Evolutionary conservation across 30 jellyfish, hydroid and myxozoan species (phyloP).

Genomic region (Cassiopea xamachana): DNA sequence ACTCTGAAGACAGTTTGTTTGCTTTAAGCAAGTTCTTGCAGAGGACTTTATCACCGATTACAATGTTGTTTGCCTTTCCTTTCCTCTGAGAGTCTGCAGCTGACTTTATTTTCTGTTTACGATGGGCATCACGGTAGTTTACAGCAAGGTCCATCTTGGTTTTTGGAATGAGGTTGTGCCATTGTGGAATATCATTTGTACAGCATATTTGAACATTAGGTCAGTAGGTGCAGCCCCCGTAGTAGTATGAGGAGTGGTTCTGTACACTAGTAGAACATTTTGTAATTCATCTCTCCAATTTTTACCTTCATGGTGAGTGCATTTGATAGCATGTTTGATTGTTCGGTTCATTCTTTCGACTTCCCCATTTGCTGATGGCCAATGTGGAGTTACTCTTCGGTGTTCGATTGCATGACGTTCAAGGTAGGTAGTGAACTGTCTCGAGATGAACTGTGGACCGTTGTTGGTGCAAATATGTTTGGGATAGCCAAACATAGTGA

Average conservation of each 20-base stretch:
- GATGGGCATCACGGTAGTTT: neutral
- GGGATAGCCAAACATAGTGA: constrained; percentile 13
- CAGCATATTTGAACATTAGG: neutral
- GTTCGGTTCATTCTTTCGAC: constrained; percentile 24
- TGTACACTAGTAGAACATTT: neutral
- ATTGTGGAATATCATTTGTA: neutral
- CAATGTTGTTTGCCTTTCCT: neutral
- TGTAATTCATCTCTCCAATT: neutral
- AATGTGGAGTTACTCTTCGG: constrained; percentile 16
- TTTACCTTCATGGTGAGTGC: constrained; percentile 3
- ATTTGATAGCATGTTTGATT: neutral
- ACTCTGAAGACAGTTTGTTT: neutral
- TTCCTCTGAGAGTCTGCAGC: neutral
- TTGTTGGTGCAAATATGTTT: constrained; percentile 2
- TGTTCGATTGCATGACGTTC: constrained; percentile 9
- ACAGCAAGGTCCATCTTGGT: neutral
- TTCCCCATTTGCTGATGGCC: constrained; percentile 34
- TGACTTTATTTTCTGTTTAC: neutral
- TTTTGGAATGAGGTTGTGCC: neutral
- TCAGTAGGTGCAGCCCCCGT: neutral
- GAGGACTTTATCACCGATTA: neutral
- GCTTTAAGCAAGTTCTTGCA: neutral
- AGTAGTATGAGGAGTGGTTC: neutral
- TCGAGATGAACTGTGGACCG: constrained; percentile 25
- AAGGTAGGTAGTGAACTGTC: neutral